Conservation (phyloP, 2,113 vertebrate genomes). For the Neogale vison region DNA sequence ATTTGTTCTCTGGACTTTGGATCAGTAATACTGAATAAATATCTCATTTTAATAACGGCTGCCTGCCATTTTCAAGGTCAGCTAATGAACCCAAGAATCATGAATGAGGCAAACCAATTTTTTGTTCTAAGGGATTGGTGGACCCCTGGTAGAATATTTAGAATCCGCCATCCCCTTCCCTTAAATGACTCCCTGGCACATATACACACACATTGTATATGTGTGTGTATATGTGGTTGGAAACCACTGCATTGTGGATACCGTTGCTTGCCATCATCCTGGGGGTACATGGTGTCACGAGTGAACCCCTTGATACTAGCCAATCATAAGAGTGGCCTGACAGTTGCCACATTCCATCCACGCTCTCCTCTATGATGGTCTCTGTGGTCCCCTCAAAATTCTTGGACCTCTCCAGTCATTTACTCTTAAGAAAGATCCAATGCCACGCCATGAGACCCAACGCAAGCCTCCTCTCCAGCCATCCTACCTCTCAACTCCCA, state of each 20-base stretch:
- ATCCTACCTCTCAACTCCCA: background rate
- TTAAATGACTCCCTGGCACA: background rate
- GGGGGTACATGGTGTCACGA: background rate
- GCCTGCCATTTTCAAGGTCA: background rate
- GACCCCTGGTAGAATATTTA: background rate
- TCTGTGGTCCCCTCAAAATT: background rate
- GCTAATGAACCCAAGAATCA: conserved; percentile 8
- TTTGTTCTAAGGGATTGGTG: background rate
- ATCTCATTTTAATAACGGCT: background rate
- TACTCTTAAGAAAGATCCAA: background rate
- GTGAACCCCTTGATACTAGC: background rate
- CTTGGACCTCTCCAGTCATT: background rate
- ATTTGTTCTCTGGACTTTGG: background rate
- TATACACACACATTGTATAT: background rate
- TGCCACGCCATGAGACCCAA: background rate
- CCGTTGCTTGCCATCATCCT: background rate
- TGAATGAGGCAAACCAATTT: background rate
- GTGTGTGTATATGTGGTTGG: background rate
- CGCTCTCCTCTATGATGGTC: background rate
- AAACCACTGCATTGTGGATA: background rate
- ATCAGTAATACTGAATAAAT: background rate
- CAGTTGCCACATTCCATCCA: background rate
- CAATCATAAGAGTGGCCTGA: background rate
- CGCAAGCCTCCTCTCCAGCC: background rate
- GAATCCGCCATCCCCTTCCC: too few species aligned